Base-by-base conservation (phyloP, 1,140 invertebrate species). In the Lepidurus arcticus region DNA sequence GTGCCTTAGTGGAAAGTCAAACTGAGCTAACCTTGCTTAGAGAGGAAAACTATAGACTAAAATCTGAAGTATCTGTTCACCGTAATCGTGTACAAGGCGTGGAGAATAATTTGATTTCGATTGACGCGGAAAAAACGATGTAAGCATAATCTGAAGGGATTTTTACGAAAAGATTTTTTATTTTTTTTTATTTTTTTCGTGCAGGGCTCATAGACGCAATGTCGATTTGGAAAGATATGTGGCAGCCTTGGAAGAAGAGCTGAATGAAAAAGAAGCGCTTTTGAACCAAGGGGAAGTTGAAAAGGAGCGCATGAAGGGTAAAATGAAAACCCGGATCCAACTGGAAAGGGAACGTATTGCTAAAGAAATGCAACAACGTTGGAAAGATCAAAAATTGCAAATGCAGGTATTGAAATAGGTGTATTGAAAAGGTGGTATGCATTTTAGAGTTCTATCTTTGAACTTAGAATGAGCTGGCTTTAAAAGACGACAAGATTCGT, bases 241-340 rank as follows among this genome's bases (percentile, higher is more conserved):
- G 9, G 13, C 13, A n/a, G 74, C 44, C 13, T 45, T 78, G 9
- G 43, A 77, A 77, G 76, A 78, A 43, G 76, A 83, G 80, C 76
- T 81, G 42, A 82, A 82, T 21, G 83, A 83, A 53, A 81, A 81
- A 74, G 81, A 82, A 76, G 53, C 81, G 73, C 79, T 81, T 7
- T 78, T 94, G 0, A 79, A 79, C 34, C 82, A 83, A 42, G 80
- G 82, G 10, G 79, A 81, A n/a, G 79, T 83, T 16, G 82, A 83
- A 34, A 82, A 81, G 44, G 78, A 81, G 45, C 76, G 81, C 8
- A 81, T 83, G 78, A 82, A 81, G 73, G 79, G 80, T 53, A 78
- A 79, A 43, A 76, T 81, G 13, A 81, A 81, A 47, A 77, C 78
- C 11, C 74, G 75, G 21, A 73, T 73, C n/a, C 78, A 78, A 34